Conservation (phyloP, 2,113 vertebrate genomes). For the Psophia crepitans region DNA sequence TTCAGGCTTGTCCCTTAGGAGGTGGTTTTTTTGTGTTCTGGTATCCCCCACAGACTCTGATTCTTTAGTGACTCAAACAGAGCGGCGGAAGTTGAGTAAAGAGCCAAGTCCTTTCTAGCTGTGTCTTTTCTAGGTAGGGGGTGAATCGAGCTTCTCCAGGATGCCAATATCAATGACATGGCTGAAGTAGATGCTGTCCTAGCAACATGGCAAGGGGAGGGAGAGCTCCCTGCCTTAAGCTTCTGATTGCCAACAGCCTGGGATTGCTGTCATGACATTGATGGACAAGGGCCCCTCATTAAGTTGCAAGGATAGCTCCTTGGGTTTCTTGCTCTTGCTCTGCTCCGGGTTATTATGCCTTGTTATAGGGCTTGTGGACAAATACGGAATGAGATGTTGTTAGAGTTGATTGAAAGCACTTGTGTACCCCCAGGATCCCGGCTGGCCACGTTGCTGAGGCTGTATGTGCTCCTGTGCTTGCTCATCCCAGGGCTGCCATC, state of each 20-base stretch:
- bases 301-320: not conserved
- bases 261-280: not conserved
- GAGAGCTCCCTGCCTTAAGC: not conserved
- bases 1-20: not conserved
- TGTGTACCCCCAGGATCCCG: not conserved
- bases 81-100: not conserved
- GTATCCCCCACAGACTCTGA: not conserved
- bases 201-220: not conserved
- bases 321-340: not conserved
- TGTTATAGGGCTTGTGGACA: not conserved
- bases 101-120: not conserved
- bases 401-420: not conserved
- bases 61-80: not conserved
- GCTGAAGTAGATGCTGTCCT: not conserved
- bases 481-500: not conserved
- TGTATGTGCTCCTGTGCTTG: not conserved
- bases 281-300: constrained; percentile 32
- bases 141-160: not conserved
- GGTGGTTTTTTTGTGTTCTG: not conserved
- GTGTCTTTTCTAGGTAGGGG: not conserved
- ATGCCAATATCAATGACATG: not conserved
- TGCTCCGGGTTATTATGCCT: constrained; percentile 2
- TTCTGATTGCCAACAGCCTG: not conserved
- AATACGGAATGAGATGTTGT: not conserved
- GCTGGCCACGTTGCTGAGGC: not conserved